phyloP scores from a whole-genome alignment of 2,888 invertebrate species.

The Selenia dentaria region DNA sequence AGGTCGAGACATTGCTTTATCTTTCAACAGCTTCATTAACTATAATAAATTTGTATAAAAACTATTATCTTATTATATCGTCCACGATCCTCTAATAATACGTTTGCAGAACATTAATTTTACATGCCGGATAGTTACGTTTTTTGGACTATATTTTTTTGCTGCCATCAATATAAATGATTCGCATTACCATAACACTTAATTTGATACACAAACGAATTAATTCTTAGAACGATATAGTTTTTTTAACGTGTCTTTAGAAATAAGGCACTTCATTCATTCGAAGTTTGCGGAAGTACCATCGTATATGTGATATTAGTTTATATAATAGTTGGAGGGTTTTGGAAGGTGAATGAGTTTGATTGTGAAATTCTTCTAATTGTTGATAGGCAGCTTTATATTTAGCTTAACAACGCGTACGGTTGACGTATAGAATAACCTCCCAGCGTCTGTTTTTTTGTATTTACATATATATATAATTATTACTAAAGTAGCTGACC shows the following conservation, averaged over 20 bases:
- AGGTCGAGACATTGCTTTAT: background rate
- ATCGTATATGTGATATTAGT: no score
- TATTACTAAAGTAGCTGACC: no score
- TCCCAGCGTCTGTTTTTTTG: no score
- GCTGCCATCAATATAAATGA: constrained; percentile 31
- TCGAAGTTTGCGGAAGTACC: constrained; percentile 4
- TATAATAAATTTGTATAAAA: constrained; percentile 11
- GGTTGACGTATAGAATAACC: no score
- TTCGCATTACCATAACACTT: constrained; percentile 32
- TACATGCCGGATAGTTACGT: constrained; percentile 19
- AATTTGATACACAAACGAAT: constrained; percentile 31
- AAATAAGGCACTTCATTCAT: constrained; percentile 20
- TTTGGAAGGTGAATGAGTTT: no score
- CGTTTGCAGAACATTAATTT: constrained; percentile 25
- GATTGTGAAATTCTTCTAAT: no score
- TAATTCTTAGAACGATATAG: constrained; percentile 17
- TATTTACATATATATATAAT: no score
- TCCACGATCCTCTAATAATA: constrained; percentile 25
- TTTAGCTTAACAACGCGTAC: no score
- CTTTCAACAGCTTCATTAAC: constrained; percentile 16
- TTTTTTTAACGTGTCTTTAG: constrained; percentile 23
- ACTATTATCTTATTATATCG: constrained; percentile 9
- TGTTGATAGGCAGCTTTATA: no score
- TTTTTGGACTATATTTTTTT: constrained; percentile 20
- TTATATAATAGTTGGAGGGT: no score